Conservation (phyloP, 2,113 vertebrate genomes). For the Pygathrix nemaeus region DNA sequence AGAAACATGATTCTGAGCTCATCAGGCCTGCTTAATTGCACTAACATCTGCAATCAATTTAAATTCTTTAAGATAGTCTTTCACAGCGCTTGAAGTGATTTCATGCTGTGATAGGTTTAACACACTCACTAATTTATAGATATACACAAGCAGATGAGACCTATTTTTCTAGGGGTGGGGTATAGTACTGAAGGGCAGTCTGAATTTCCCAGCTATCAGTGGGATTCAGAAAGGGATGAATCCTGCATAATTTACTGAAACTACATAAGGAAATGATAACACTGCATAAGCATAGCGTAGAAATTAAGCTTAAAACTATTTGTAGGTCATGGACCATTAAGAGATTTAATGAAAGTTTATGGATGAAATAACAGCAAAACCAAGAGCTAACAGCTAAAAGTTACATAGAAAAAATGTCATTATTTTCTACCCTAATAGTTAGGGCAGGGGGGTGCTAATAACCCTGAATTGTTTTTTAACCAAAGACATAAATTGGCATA, state of each 20-base stretch:
- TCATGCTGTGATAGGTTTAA: slow-evolving; percentile 79
- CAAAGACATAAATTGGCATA: background rate
- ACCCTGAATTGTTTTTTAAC: background rate
- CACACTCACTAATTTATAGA: slow-evolving; percentile 80
- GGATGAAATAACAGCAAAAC: slow-evolving; percentile 37
- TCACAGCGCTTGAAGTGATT: slow-evolving; percentile 75
- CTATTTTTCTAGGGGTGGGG: slow-evolving; percentile 52
- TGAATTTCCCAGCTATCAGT: slow-evolving; percentile 37
- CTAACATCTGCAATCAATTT: slow-evolving; percentile 83
- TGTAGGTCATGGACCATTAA: slow-evolving; percentile 52
- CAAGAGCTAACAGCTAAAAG: slow-evolving; percentile 21
- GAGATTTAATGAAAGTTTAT: slow-evolving; percentile 55
- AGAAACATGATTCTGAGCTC: slow-evolving; percentile 77
- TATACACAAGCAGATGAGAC: slow-evolving; percentile 77
- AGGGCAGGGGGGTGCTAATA: background rate
- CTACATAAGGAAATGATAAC: slow-evolving; percentile 32
- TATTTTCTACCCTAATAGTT: background rate
- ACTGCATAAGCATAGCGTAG: slow-evolving; percentile 18
- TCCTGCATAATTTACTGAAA: slow-evolving; percentile 16
- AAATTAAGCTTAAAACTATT: slow-evolving; percentile 56
- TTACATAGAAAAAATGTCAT: slow-evolving; percentile 19
- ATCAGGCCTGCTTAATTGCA: slow-evolving; percentile 79
- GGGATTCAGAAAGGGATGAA: slow-evolving; percentile 8
- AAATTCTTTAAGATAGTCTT: slow-evolving; percentile 80
- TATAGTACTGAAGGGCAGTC: slow-evolving; percentile 59